phyloP scores from a whole-genome alignment of 1,140 invertebrate species.

The Holcopasites calliopsidis region DNA sequence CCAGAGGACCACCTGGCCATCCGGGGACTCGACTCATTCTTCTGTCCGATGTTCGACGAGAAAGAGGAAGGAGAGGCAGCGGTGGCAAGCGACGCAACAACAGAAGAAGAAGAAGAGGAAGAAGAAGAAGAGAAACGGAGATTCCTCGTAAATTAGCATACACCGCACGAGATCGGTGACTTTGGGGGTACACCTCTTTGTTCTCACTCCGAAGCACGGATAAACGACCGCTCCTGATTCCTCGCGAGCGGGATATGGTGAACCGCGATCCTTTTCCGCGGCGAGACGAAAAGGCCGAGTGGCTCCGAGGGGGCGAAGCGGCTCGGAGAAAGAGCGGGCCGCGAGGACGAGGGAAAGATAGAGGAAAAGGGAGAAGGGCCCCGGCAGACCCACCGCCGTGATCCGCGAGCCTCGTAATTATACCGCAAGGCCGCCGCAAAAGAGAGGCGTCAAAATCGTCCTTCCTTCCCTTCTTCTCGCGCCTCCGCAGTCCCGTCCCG shows the following conservation, averaged over 20 bases:
- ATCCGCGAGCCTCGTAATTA: slow-evolving; percentile 79
- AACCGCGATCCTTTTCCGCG: neutral
- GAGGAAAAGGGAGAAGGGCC: slow-evolving; percentile 35
- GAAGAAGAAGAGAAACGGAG: slow-evolving; percentile 38
- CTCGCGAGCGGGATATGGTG: neutral
- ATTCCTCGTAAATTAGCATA: slow-evolving; percentile 68
- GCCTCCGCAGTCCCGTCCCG: slow-evolving; percentile 28
- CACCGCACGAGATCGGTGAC: slow-evolving; percentile 38
- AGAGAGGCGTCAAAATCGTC: slow-evolving; percentile 73
- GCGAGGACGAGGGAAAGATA: slow-evolving; percentile 27
- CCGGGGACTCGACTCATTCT: slow-evolving; percentile 65
- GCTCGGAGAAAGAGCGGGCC: neutral
- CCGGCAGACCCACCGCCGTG: slow-evolving; percentile 77
- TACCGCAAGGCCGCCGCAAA: slow-evolving; percentile 70
- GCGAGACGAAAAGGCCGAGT: neutral
- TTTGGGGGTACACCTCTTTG: slow-evolving; percentile 41
- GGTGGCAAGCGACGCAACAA: neutral
- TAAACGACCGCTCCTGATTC: neutral
- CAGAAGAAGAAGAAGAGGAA: slow-evolving; percentile 1
- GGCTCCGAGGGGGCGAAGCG: slow-evolving; percentile 27
- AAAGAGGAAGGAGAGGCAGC: slow-evolving; percentile 14
- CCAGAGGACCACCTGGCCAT: slow-evolving; percentile 66
- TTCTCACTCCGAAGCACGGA: slow-evolving; percentile 54
- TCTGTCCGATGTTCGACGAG: slow-evolving; percentile 54
- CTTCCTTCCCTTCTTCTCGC: slow-evolving; percentile 34